Conservation (phyloP, 2,797 vertebrate species). For the Clarias pachynema region DNA sequence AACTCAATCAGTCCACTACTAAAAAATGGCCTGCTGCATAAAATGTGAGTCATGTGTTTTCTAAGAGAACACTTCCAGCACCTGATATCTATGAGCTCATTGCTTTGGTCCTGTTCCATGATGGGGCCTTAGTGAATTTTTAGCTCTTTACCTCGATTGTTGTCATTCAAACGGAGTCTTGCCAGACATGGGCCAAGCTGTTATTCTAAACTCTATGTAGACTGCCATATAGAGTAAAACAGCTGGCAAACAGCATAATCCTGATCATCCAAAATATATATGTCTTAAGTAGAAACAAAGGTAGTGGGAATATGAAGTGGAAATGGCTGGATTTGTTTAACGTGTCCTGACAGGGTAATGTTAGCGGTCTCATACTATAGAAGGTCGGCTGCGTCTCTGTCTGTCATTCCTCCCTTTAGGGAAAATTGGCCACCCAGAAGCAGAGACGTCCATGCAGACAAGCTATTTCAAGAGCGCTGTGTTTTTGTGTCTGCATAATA, state of each 20-base stretch:
- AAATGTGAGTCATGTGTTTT: conserved; percentile 28
- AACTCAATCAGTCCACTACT: background rate
- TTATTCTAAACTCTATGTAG: conserved; percentile 41
- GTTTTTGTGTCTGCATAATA: conserved; percentile 44
- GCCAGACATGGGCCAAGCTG: conserved; percentile 23
- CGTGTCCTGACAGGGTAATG: conserved; percentile 26
- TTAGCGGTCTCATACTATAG: conserved; percentile 17
- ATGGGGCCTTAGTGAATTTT: conserved; percentile 26
- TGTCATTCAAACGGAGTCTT: conserved; percentile 37
- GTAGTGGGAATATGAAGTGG: conserved; percentile 12
- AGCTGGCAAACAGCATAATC: conserved; percentile 33
- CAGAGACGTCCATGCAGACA: conserved; percentile 31
- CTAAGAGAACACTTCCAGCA: conserved; percentile 32
- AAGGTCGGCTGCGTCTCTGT: conserved; percentile 18
- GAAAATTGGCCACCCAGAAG: conserved; percentile 50
- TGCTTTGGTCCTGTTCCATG: conserved; percentile 39
- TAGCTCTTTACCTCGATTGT: conserved; percentile 15
- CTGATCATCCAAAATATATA: conserved; percentile 33
- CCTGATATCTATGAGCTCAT: conserved; percentile 51
- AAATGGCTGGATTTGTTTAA: conserved; percentile 37
- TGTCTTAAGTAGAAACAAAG: conserved; percentile 12
- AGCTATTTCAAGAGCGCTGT: conserved; percentile 35
- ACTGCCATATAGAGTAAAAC: conserved; percentile 49
- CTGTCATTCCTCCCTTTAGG: conserved; percentile 36
- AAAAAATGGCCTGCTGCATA: background rate